phyloP scores from a whole-genome alignment of 2,888 invertebrate genomes.

The Acanthosoma haemorrhoidale region DNA sequence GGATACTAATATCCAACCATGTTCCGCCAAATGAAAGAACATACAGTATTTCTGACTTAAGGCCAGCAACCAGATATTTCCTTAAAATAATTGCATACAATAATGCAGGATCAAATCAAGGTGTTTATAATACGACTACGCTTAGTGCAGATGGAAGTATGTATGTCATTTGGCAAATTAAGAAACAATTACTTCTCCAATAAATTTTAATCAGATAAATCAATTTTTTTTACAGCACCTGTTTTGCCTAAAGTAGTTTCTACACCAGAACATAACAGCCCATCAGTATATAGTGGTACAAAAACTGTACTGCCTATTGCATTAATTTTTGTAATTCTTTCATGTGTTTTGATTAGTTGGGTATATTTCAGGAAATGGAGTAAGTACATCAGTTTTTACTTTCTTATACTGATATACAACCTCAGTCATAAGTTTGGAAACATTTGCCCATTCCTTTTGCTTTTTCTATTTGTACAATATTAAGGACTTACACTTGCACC shows the following conservation, averaged over 20 bases:
- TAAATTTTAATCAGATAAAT: not conserved
- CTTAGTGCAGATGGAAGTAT: constrained; percentile 69
- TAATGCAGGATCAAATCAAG: constrained; percentile 78
- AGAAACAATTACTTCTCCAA: not conserved
- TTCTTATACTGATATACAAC: not conserved
- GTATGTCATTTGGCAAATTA: constrained; percentile 39
- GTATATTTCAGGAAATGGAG: constrained; percentile 66
- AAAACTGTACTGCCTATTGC: constrained; percentile 5
- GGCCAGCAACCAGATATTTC: constrained; percentile 57
- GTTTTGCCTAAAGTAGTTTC: constrained; percentile 61
- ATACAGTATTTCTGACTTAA: constrained; percentile 70
- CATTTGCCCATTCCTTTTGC: too few species aligned
- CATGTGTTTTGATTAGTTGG: constrained; percentile 61
- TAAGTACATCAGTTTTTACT: constrained; percentile 47
- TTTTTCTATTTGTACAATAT: too few species aligned
- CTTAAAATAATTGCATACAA: constrained; percentile 63
- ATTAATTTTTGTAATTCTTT: constrained; percentile 47
- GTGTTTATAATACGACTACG: constrained; percentile 79
- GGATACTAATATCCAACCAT: constrained; percentile 73
- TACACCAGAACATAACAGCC: constrained; percentile 61
- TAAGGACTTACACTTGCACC: too few species aligned
- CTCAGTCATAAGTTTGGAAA: too few species aligned
- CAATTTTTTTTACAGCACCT: constrained; percentile 45
- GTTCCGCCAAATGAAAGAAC: constrained; percentile 75
- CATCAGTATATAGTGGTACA: constrained; percentile 45